These are phyloP conservation scores for Hecatera dysodea DNA, from an alignment of 2,888 invertebrate genomes.

Conservation along the genomic window DNA sequence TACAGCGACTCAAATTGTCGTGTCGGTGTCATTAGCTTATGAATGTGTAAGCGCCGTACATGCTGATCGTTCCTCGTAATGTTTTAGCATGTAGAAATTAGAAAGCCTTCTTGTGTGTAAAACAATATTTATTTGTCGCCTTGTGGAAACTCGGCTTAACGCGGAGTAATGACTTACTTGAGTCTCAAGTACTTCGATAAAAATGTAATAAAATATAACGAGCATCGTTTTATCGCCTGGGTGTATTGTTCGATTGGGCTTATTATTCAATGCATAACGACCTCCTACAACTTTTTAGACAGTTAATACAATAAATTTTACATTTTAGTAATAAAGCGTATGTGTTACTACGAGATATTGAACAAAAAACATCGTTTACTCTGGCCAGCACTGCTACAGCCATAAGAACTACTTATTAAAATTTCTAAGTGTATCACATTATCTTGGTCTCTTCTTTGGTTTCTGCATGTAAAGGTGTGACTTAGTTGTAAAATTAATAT, in stretches of 20 bases:
- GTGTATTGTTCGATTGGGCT: slow-evolving; percentile 7
- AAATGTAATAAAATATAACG: slow-evolving; percentile 10
- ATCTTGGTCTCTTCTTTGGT: not conserved
- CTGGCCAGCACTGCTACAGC: not conserved
- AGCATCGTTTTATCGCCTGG: slow-evolving; percentile 5
- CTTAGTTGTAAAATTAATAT: slow-evolving; percentile 5
- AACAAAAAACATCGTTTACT: not conserved
- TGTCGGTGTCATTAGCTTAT: not conserved
- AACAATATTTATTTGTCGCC: not conserved
- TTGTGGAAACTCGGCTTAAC: not conserved
- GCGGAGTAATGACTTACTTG: slow-evolving; percentile 1
- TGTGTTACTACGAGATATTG: not conserved
- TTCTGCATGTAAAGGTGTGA: not conserved
- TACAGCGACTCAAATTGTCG: not conserved
- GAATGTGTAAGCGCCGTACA: slow-evolving; percentile 2
- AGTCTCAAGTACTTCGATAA: slow-evolving; percentile 4
- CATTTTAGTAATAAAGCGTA: not conserved
- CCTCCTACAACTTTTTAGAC: not conserved
- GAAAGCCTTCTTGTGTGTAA: slow-evolving; percentile 19
- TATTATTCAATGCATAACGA: slow-evolving; percentile 1
- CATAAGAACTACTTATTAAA: not conserved
- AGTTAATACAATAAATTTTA: not conserved
- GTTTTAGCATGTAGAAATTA: slow-evolving; percentile 17
- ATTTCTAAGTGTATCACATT: not conserved
- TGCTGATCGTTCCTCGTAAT: slow-evolving; percentile 6